Evolutionary conservation across 2,113 vertebrate genomes (phyloP).

Genomic region (Carassius carassius): DNA sequence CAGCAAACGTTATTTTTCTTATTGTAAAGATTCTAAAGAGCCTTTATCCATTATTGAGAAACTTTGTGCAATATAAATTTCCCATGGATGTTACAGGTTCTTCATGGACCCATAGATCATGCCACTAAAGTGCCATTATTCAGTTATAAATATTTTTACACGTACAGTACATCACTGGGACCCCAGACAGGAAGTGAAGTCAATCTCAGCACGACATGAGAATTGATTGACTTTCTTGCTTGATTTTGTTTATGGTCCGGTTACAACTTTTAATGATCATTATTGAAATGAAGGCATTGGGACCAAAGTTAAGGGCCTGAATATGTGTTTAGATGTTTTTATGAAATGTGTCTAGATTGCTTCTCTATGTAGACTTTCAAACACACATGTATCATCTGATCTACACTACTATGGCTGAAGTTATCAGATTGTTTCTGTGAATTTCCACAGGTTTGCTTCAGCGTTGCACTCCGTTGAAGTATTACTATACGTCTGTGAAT

Average conservation of each 20-base stretch:
- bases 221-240: background rate
- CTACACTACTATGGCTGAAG: background rate
- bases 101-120: no score
- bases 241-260: background rate
- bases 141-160: no score
- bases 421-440: conserved; percentile 32
- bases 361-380: background rate
- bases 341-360: background rate
- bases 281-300: background rate
- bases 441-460: conserved; percentile 77
- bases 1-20: no score
- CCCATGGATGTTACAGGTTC: no score
- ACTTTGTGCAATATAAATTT: no score
- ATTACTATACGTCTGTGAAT: conserved; percentile 89
- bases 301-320: background rate
- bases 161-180: no score
- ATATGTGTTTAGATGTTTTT: background rate
- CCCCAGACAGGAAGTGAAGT: no score
- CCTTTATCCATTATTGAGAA: no score
- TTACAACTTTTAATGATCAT: background rate
- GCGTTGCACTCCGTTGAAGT: conserved; percentile 87
- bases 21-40: background rate
- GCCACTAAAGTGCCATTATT: no score
- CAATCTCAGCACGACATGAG: background rate
- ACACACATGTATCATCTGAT: background rate